phyloP scores from a whole-genome alignment of 1,140 invertebrate species.

The Pristionchus pacificus region DNA sequence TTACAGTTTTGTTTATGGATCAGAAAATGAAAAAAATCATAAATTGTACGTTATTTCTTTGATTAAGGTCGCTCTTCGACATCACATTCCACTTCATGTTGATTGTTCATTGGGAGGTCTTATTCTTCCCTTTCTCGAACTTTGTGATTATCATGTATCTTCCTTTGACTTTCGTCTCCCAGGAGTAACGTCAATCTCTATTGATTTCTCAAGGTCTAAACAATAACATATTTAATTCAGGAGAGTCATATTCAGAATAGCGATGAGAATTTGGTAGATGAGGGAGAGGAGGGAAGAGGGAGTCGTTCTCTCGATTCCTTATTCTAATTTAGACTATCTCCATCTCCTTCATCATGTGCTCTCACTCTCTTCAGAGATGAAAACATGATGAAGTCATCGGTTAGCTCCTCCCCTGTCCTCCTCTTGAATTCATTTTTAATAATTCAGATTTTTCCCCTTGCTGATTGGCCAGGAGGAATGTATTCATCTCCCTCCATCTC shows the following conservation, averaged over 20 bases:
- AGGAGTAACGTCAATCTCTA: conserved; percentile 92
- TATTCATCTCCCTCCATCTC: conserved; percentile 43
- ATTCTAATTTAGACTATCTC: neutral
- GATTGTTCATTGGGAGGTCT: conserved; percentile 91
- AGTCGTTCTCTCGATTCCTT: conserved; percentile 9
- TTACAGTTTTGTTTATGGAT: neutral
- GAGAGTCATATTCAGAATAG: neutral
- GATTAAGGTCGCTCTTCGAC: conserved; percentile 70
- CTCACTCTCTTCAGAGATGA: neutral
- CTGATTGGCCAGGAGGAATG: conserved; percentile 44
- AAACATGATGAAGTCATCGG: conserved; percentile 5
- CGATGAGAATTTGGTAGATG: neutral
- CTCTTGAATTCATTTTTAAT: conserved; percentile 24
- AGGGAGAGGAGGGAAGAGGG: neutral
- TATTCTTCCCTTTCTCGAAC: conserved; percentile 81
- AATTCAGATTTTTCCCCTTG: conserved; percentile 41
- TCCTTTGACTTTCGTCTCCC: conserved; percentile 82
- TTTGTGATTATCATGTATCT: conserved; percentile 74
- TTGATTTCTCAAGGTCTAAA: conserved; percentile 78
- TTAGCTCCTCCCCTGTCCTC: neutral
- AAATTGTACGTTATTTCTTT: neutral
- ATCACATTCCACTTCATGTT: conserved; percentile 90
- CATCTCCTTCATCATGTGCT: neutral
- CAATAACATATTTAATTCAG: conserved; percentile 62
- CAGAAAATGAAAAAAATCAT: neutral